phyloP scores from a whole-genome alignment of 2,113 vertebrate genomes.

The Theropithecus gelada region DNA sequence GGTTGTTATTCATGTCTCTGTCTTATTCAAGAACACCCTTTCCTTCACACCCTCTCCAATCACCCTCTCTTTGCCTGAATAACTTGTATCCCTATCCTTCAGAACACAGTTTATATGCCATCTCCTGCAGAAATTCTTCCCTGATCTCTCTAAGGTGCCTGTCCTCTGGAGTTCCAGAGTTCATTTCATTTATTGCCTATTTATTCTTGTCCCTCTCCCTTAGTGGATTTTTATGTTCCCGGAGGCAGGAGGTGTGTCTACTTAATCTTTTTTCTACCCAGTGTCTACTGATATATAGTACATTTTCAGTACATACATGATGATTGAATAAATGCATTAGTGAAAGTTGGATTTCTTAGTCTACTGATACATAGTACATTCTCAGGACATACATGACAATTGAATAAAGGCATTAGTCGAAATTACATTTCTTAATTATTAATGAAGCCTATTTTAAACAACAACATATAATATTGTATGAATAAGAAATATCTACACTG shows the following conservation, averaged over 20 bases:
- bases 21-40: neutral
- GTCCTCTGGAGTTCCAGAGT: neutral
- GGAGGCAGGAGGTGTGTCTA: neutral
- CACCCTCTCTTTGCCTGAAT: neutral
- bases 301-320: neutral
- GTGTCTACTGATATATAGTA: neutral
- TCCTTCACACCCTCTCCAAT: neutral
- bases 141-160: neutral
- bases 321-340: neutral
- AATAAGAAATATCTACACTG: neutral
- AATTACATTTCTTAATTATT: conserved; percentile 12
- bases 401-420: neutral
- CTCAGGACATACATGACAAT: neutral
- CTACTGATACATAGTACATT: neutral
- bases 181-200: neutral
- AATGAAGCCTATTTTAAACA: neutral
- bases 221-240: neutral
- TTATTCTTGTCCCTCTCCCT: neutral
- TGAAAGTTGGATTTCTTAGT: neutral
- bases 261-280: neutral
- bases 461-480: neutral
- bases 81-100: neutral
- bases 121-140: neutral
- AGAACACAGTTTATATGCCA: neutral
- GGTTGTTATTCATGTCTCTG: neutral